A percentile compares a stretch with the other conserved stretches of the same genome.
Evolutionary conservation across 2,797 vertebrate genomes (phyloP).

Genomic region (Molossus molossus): DNA sequence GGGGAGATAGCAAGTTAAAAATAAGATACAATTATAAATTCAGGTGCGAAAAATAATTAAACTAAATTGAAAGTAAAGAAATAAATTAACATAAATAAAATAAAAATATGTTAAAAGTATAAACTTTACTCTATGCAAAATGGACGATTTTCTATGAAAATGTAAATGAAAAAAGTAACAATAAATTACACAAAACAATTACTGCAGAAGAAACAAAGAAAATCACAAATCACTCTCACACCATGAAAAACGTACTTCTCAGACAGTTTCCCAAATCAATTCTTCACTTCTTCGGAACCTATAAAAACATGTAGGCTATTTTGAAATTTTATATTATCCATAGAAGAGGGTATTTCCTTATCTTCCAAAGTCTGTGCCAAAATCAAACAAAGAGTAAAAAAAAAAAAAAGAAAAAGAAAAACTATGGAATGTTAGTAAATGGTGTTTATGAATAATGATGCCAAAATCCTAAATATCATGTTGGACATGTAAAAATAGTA

Average conservation of each 20-base stretch:
- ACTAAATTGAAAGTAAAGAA: constrained; percentile 7
- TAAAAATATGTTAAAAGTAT: neutral
- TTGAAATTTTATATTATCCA: constrained; percentile 15
- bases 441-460: neutral
- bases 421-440: neutral
- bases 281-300: neutral
- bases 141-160: neutral
- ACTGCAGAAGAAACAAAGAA: neutral
- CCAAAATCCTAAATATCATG: neutral
- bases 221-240: neutral
- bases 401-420: neutral
- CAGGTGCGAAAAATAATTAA: neutral
- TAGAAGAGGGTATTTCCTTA: neutral
- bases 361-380: neutral
- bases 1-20: neutral
- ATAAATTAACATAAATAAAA: constrained; percentile 8
- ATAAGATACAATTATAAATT: neutral
- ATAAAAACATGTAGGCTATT: neutral
- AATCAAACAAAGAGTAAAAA: neutral
- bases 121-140: neutral
- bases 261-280: neutral
- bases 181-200: neutral
- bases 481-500: neutral
- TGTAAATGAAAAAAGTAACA: neutral
- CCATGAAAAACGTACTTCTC: neutral